A percentile compares a stretch with the other conserved stretches of the same genome.
Conservation (phyloP, 53 echinoderm and acorn worm species). For the Apostichopus leukothele region DNA sequence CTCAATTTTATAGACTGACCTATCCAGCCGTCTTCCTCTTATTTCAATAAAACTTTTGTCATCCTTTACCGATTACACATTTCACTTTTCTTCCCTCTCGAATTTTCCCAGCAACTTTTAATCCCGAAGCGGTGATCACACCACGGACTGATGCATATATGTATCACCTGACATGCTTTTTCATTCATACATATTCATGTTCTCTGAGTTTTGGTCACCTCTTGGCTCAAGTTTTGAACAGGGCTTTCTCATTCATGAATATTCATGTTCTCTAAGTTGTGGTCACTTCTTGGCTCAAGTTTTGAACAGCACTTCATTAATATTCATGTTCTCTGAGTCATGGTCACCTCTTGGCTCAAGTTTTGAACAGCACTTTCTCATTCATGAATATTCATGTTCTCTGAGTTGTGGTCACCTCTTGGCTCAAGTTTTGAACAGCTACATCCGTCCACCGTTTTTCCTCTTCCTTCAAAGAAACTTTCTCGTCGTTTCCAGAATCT, state of each 20-base stretch:
- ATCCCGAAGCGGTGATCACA: too few relatives aligned
- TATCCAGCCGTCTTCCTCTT: too few relatives aligned
- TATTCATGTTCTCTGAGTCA: conserved; percentile 58
- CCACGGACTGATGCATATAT: too few relatives aligned
- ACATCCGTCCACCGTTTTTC: conserved; percentile 92
- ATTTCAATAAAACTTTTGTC: too few relatives aligned
- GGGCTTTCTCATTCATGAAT: neutral
- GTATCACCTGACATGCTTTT: too few relatives aligned
- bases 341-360: conserved; percentile 63
- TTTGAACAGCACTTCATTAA: conserved; percentile 59
- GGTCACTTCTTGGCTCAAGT: conserved; percentile 63
- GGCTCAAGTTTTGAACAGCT: conserved; percentile 78
- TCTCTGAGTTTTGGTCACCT: neutral
- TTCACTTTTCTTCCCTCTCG: too few relatives aligned
- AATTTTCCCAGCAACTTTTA: too few relatives aligned
- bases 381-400: conserved; percentile 54
- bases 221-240: too few relatives aligned
- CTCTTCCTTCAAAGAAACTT: conserved; percentile 79
- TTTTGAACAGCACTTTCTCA: conserved; percentile 63
- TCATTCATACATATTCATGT: conserved; percentile 52
- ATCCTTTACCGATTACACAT: too few relatives aligned
- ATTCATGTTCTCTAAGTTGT: conserved; percentile 64
- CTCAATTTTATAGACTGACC: too few relatives aligned
- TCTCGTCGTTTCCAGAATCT: conserved; percentile 64
- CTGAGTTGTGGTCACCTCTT: conserved; percentile 57